A percentile compares a stretch with the other conserved stretches of the same genome.
These are phyloP conservation scores for Coecobrya sp. DNA, from an alignment of 2,888 invertebrate species.

Conservation along the genomic window DNA sequence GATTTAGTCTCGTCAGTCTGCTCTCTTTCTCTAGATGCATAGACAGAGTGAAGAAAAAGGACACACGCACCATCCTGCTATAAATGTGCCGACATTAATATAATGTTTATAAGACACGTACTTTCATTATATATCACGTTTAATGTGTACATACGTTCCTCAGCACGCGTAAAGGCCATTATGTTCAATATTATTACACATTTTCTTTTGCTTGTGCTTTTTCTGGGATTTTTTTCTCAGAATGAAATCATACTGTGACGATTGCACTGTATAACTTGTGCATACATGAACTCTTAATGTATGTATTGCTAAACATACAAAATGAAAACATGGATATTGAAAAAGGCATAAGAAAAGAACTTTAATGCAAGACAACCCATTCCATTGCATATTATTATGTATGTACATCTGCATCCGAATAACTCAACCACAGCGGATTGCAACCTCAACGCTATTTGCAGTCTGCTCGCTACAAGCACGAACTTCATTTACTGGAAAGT, in stretches of 20 bases:
- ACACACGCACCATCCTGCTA: not conserved
- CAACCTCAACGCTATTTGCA: constrained; percentile 29
- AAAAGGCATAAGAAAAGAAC: constrained; percentile 37
- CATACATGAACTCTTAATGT: not conserved
- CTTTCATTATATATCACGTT: constrained; percentile 41
- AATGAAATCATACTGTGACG: constrained; percentile 29
- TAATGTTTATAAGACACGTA: constrained; percentile 58
- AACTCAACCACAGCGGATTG: constrained; percentile 24
- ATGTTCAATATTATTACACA: constrained; percentile 68
- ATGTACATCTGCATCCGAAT: constrained; percentile 20
- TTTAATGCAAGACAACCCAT: not conserved
- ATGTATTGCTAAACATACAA: not conserved
- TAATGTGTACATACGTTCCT: constrained; percentile 25
- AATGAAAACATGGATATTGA: not conserved
- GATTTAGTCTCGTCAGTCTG: not conserved
- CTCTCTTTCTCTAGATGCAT: not conserved
- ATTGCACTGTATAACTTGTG: not conserved
- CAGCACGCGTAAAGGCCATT: constrained; percentile 67
- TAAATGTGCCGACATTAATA: constrained; percentile 56
- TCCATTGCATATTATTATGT: not conserved
- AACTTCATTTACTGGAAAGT: constrained; percentile 37
- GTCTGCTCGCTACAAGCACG: constrained; percentile 17
- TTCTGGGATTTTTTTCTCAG: constrained; percentile 43
- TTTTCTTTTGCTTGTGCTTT: constrained; percentile 12
- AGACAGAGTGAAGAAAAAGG: not conserved